A percentile compares a stretch with the other conserved stretches of the same genome.
These are phyloP conservation scores for Frankliniella intonsa DNA, from an alignment of 2,888 invertebrate species.

Conservation along the genomic window DNA sequence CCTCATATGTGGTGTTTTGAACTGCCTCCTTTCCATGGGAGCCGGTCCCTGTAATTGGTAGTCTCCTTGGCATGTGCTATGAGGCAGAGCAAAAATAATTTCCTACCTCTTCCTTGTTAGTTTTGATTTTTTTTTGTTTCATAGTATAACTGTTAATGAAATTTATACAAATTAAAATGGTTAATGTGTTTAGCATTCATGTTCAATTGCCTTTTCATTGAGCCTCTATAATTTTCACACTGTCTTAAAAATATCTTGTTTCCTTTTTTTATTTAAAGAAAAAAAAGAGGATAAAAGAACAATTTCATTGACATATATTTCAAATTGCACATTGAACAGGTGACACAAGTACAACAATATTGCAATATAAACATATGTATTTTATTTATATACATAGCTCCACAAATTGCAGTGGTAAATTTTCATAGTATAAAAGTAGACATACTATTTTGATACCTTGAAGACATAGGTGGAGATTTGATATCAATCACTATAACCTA, in stretches of 20 bases:
- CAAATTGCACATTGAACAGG: slow-evolving; percentile 10
- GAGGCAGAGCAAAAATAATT: slow-evolving; percentile 17
- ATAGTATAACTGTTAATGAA: slow-evolving; percentile 23
- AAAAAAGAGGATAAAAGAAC: neutral
- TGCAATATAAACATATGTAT: neutral
- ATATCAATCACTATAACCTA: neutral
- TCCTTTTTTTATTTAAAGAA: neutral
- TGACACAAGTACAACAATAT: neutral
- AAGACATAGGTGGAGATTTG: neutral
- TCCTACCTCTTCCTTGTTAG: slow-evolving; percentile 26
- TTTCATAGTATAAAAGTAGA: neutral
- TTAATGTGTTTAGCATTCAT: slow-evolving; percentile 22
- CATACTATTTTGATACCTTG: neutral
- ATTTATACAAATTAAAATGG: slow-evolving; percentile 27
- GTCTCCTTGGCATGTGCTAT: slow-evolving; percentile 5
- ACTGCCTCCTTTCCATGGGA: neutral
- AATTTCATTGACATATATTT: neutral
- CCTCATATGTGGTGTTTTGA: neutral
- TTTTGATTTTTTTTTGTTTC: neutral
- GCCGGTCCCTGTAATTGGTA: slow-evolving; percentile 7
- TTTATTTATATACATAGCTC: neutral
- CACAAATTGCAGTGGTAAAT: neutral
- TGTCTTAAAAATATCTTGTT: neutral
- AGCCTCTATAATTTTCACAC: neutral
- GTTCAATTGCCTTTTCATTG: neutral